A percentile compares a stretch with the other conserved stretches of the same genome.
Conservation (phyloP, 2,113 vertebrate genomes). For the Mixornis gularis region DNA sequence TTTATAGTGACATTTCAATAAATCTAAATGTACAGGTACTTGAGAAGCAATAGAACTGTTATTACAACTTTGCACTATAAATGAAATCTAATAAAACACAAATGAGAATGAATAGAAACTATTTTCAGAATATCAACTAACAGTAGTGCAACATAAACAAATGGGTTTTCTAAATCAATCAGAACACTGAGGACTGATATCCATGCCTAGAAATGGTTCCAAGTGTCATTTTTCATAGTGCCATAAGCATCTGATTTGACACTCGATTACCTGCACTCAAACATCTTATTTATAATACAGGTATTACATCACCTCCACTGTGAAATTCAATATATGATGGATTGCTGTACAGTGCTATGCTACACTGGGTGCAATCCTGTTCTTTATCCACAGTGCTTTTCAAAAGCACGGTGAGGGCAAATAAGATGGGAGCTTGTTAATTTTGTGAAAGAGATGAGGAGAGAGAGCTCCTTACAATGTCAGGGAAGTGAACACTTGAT, state of each 20-base stretch:
- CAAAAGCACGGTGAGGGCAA: neutral
- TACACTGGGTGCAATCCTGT: neutral
- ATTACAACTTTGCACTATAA: neutral
- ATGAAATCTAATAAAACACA: neutral
- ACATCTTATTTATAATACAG: neutral
- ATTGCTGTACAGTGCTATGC: neutral
- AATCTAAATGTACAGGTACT: neutral
- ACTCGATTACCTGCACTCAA: neutral
- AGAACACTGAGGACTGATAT: neutral
- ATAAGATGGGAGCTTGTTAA: neutral
- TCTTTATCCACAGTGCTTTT: neutral
- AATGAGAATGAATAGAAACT: neutral
- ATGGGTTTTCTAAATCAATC: slow-evolving; percentile 4
- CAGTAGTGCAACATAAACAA: neutral
- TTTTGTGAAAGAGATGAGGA: neutral
- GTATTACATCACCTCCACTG: neutral
- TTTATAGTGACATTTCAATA: neutral
- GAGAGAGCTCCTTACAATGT: neutral
- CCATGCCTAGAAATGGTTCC: neutral
- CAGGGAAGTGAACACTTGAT: neutral
- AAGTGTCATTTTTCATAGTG: neutral
- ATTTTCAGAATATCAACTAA: neutral
- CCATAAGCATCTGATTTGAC: neutral
- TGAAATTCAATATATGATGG: neutral
- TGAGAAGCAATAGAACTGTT: slow-evolving; percentile 3